Evolutionary conservation across 2,888 invertebrate genomes (phyloP).

Genomic region (Allacma fusca): DNA sequence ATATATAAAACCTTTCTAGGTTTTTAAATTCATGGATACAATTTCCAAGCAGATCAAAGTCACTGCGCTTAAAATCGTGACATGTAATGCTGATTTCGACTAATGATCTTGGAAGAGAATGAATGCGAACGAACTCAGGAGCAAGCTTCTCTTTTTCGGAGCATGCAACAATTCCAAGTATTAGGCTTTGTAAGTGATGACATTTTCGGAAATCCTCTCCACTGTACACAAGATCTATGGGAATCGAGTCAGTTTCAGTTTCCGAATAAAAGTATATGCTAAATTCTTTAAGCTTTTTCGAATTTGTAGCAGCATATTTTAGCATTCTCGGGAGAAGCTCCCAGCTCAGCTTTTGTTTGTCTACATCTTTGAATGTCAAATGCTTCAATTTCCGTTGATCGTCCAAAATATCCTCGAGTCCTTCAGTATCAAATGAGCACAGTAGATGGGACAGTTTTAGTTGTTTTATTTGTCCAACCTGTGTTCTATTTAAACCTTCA

Average conservation of each 20-base stretch:
- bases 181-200: background rate
- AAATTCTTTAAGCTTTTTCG: background rate
- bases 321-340: background rate
- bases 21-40: background rate
- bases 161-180: background rate
- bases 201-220: background rate
- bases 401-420: background rate
- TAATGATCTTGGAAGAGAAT: background rate
- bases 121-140: background rate
- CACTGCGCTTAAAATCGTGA: background rate
- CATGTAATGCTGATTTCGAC: background rate
- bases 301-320: background rate
- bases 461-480: background rate
- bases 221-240: background rate
- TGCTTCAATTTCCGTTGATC: background rate
- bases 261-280: background rate
- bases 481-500: background rate
- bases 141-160: background rate
- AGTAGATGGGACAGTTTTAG: background rate
- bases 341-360: background rate
- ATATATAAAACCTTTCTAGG: background rate
- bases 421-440: background rate
- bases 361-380: background rate
- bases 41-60: background rate
- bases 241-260: background rate